Base-by-base conservation (phyloP, 92 coral and sea anemone species). In the Paragorgia papillata region DNA sequence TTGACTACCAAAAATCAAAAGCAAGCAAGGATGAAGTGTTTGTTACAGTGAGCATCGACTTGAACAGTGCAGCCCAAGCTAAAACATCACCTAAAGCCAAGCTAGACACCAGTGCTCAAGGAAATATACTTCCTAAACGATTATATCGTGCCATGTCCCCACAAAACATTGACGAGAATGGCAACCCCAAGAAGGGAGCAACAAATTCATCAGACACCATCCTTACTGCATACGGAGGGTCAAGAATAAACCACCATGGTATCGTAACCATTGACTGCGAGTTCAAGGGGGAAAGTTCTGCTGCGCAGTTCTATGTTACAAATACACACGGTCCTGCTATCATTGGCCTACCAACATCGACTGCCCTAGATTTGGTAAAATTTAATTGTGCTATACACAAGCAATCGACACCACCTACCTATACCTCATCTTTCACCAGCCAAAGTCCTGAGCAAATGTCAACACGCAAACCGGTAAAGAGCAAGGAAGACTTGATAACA, bases 81-180 rank as follows among this genome's bases (percentile, higher is more conserved):
- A 41, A 66, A 41, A 75, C 83, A 77, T 20, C 76, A 69, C 79
- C 76, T n/a, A 77, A 69, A 76, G 86, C 79, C 41, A 84, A 80
- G 51, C 35, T 86, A 37, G 87, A 86, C 73, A 82, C 86, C 0
- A 82, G 83, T 35, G 87, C 90, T 31, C 87, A 88, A 83, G 88
- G 91, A 24, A 81, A 69, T 81, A 57, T 80, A 7, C 73, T 85
- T 26, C 90, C 88, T 1, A 7, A 81, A 32, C 69, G 82, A 57
- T 37, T 83, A 41, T 83, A 69, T 30, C 84, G 73, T 46, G 29
- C 29, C 10, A 88, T 88, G 82, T 89, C 69, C n/a, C 93, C 93
- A 25, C 76, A 75, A 9, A 73, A 79, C 41, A 39, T 85, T 56
- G 74, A 50, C 0, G 22, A 29, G 9, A 79, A 79, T 1, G 86